Evolutionary conservation across 2,113 vertebrate species (phyloP).

Genomic region (Carlito syrichta): DNA sequence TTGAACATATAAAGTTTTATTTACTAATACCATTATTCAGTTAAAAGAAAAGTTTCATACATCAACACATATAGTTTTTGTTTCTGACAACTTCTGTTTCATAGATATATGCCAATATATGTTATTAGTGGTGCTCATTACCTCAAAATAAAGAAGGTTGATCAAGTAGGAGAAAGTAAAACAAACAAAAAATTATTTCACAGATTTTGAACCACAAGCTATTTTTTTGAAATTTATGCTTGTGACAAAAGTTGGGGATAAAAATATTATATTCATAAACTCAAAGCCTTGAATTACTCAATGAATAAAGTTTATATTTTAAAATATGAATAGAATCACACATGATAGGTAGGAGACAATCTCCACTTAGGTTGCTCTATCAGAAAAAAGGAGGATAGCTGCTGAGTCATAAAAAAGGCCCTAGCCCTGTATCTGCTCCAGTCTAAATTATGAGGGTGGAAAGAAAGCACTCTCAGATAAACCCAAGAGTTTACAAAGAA

Average conservation of each 20-base stretch:
- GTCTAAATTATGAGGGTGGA: no score
- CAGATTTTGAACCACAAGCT: neutral
- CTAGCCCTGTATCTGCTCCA: rapidly evolving
- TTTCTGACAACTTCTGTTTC: neutral
- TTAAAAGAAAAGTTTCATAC: neutral
- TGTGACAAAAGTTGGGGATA: neutral
- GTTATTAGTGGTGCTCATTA: neutral
- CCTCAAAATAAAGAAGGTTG: neutral
- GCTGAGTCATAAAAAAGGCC: neutral
- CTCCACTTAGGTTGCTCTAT: neutral
- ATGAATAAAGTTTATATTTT: neutral
- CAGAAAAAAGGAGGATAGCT: neutral
- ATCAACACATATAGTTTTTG: neutral
- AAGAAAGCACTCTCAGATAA: neutral
- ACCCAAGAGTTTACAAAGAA: neutral
- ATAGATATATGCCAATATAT: no score
- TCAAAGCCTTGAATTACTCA: neutral
- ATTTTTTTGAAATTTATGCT: neutral
- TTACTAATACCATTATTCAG: neutral
- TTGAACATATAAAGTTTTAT: neutral
- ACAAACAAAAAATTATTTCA: neutral
- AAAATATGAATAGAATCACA: neutral
- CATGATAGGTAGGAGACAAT: neutral
- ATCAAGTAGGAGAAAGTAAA: neutral
- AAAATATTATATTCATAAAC: neutral